Evolutionary conservation across 2,113 vertebrate species (phyloP).

Genomic region (Myxocyprinus asiaticus): DNA sequence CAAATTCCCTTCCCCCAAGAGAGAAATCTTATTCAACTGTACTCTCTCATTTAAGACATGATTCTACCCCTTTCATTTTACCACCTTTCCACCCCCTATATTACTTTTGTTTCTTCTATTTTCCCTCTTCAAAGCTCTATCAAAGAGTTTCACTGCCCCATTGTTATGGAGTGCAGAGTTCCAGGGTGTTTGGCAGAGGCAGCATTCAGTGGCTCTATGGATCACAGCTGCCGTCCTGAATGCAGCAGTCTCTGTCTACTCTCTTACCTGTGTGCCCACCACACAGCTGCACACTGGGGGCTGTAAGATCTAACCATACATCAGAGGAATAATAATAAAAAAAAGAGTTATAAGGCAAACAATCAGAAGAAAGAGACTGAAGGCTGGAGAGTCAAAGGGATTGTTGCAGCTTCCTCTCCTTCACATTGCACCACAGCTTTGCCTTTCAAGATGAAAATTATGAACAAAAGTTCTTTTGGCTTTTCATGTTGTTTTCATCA

Average conservation of each 20-base stretch:
- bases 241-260: not conserved
- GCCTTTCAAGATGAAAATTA: conserved; percentile 10
- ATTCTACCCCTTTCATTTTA: conserved; percentile 13
- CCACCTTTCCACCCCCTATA: not conserved
- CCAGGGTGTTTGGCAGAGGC: conserved; percentile 44
- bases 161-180: conserved; percentile 71
- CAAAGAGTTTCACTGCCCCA: conserved; percentile 43
- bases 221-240: not conserved
- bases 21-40: too few relatives aligned
- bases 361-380: conserved; percentile 23
- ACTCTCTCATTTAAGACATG: too few relatives aligned
- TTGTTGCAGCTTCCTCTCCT: not conserved
- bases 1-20: too few relatives aligned
- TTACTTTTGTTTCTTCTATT: conserved; percentile 21
- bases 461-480: conserved; percentile 15
- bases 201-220: too few relatives aligned
- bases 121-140: conserved; percentile 33
- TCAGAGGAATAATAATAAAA: not conserved
- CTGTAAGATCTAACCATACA: conserved; percentile 8
- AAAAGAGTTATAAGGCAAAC: conserved; percentile 8
- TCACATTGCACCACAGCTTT: conserved; percentile 6
- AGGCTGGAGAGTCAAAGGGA: conserved; percentile 3
- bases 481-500: not conserved
- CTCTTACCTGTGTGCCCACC: conserved; percentile 28
- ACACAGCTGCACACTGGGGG: conserved; percentile 27